Evolutionary conservation across 2,888 invertebrate species (phyloP).

Genomic region (Petrophora chlorosata): DNA sequence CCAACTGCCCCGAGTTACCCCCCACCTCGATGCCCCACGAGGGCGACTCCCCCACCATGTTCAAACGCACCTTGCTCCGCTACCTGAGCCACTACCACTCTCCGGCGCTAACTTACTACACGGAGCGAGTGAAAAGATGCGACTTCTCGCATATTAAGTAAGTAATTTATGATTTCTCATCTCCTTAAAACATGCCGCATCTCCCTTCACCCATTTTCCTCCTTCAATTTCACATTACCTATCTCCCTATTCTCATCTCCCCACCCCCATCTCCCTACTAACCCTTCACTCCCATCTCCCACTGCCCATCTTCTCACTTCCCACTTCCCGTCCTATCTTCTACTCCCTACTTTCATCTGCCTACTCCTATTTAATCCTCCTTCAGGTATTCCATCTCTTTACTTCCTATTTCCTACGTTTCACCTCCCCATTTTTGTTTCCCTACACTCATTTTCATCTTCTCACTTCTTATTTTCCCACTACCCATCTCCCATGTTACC

Average conservation of each 20-base stretch:
- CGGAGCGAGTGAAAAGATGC: conserved; percentile 88
- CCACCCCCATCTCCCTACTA: background rate
- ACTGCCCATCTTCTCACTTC: no score
- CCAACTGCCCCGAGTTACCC: conserved; percentile 87
- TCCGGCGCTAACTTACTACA: conserved; percentile 88
- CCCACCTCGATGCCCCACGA: conserved; percentile 73
- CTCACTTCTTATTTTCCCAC: no score
- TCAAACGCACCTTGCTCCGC: conserved; percentile 89
- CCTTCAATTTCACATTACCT: background rate
- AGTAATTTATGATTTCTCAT: conserved; percentile 43
- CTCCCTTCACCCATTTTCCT: background rate
- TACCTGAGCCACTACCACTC: conserved; percentile 91
- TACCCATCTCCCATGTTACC: no score
- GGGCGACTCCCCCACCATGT: conserved; percentile 93
- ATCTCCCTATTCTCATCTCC: background rate
- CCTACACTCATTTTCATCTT: no score
- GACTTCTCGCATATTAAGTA: conserved; percentile 93
- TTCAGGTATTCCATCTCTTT: no score
- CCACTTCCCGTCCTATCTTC: no score
- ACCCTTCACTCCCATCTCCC: no score
- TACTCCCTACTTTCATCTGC: no score
- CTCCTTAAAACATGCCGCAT: no score
- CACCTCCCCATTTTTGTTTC: no score
- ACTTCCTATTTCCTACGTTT: no score
- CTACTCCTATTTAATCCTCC: no score